Percentiles rank a stretch among this genome's conserved stretches.
Evolutionary conservation across 2,113 vertebrate genomes (phyloP).

Genomic region (Dicentrarchus labrax): DNA sequence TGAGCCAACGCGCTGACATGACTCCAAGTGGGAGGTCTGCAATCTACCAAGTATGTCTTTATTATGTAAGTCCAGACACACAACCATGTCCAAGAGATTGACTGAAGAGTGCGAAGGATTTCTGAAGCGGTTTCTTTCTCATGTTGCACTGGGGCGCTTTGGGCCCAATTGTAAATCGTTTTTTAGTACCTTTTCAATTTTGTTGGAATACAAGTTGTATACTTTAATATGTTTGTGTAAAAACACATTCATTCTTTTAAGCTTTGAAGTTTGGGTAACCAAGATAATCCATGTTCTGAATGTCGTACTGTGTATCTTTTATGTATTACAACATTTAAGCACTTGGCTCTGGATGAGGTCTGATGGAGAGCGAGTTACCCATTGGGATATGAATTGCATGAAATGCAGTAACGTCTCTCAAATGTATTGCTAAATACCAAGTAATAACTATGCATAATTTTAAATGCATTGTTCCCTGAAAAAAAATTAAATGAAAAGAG

Average conservation of each 20-base stretch:
- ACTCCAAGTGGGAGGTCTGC: slow-evolving; percentile 54
- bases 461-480: slow-evolving; percentile 81
- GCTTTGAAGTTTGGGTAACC: slow-evolving; percentile 78
- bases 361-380: slow-evolving; percentile 59
- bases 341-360: slow-evolving; percentile 69
- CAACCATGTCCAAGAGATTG: slow-evolving; percentile 57
- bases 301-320: slow-evolving; percentile 81
- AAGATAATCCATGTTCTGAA: slow-evolving; percentile 80
- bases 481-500: slow-evolving; percentile 66
- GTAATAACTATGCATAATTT: slow-evolving; percentile 83
- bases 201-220: slow-evolving; percentile 74
- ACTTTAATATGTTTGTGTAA: slow-evolving; percentile 78
- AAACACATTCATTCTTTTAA: slow-evolving; percentile 78
- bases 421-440: slow-evolving; percentile 78
- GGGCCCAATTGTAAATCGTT: slow-evolving; percentile 78
- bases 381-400: slow-evolving; percentile 76
- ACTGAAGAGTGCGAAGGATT: slow-evolving; percentile 64
- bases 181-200: slow-evolving; percentile 63
- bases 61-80: slow-evolving; percentile 51
- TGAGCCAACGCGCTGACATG: slow-evolving; percentile 54
- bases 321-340: slow-evolving; percentile 77
- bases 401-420: slow-evolving; percentile 79
- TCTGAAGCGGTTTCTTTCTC: slow-evolving; percentile 75
- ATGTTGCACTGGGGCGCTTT: slow-evolving; percentile 84
- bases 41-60: slow-evolving; percentile 49